Evolutionary conservation across 1,140 invertebrate species (phyloP).

Genomic region (Conus betulinus): DNA sequence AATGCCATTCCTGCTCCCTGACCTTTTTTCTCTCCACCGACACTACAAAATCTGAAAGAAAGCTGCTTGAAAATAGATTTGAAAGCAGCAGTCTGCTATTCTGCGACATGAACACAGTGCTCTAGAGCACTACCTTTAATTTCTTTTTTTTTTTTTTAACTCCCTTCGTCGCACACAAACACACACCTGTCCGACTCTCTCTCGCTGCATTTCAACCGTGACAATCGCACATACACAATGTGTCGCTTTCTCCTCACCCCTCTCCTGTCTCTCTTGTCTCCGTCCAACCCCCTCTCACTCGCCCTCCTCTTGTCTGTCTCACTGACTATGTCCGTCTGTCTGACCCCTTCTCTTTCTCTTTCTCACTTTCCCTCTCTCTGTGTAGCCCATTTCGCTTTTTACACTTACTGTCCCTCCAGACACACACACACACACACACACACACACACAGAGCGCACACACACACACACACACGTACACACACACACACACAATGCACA

Average conservation of each 20-base stretch:
- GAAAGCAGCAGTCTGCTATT: no score
- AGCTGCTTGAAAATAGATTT: no score
- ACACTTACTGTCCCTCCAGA: neutral
- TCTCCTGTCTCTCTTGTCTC: no score
- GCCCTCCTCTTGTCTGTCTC: no score
- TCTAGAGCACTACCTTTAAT: no score
- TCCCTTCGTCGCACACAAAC: no score
- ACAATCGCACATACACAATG: conserved; percentile 4
- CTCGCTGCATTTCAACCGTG: conserved; percentile 11
- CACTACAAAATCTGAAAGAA: no score
- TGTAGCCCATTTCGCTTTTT: neutral
- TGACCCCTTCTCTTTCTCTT: neutral
- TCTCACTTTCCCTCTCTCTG: conserved; percentile 25
- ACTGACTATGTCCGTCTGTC: neutral
- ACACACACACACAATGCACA: neutral
- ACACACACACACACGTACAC: neutral
- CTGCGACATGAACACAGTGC: no score
- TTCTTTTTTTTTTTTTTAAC: no score
- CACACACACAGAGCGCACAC: neutral
- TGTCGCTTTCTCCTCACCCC: neutral
- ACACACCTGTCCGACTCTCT: neutral
- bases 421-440: neutral
- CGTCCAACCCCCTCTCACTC: conserved; percentile 6
- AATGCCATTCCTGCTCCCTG: no score
- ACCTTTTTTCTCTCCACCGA: no score